Evolutionary conservation across 1,140 invertebrate species (phyloP).

Genomic region (Charaxes varanes): DNA sequence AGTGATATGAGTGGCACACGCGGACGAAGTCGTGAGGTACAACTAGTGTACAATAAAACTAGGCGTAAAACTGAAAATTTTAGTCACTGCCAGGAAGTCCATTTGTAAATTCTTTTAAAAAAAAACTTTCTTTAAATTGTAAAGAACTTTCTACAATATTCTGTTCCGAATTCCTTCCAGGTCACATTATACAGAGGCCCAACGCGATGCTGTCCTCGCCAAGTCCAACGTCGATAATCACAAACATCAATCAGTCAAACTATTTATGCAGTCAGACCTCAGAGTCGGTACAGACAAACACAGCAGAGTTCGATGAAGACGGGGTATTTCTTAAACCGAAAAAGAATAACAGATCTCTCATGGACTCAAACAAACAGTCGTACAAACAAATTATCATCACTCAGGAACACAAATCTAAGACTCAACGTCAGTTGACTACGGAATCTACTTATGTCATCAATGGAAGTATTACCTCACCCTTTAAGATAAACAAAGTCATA

Average conservation of each 20-base stretch:
- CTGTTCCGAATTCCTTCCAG: too few species aligned
- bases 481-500: constrained; percentile 20
- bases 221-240: constrained; percentile 63
- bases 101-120: too few species aligned
- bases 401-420: constrained; percentile 22
- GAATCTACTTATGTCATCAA: constrained; percentile 31
- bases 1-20: too few species aligned
- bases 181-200: constrained; percentile 46
- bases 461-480: constrained; percentile 21
- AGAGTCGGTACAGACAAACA: constrained; percentile 22
- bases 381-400: constrained; percentile 53
- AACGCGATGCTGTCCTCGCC: constrained; percentile 60
- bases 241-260: constrained; percentile 64
- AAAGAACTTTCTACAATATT: too few species aligned
- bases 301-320: constrained; percentile 24
- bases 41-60: too few species aligned
- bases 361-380: constrained; percentile 13
- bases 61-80: too few species aligned
- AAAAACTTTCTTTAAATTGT: too few species aligned
- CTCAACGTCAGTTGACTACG: constrained; percentile 6
- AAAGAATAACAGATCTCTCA: constrained; percentile 19
- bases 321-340: constrained; percentile 34
- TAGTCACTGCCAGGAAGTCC: too few species aligned
- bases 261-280: constrained; percentile 53
- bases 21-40: too few species aligned